Percentiles rank a stretch among this genome's conserved stretches.
Conservation (phyloP, 2,888 invertebrate genomes). For the Gastrophysa polygoni region DNA sequence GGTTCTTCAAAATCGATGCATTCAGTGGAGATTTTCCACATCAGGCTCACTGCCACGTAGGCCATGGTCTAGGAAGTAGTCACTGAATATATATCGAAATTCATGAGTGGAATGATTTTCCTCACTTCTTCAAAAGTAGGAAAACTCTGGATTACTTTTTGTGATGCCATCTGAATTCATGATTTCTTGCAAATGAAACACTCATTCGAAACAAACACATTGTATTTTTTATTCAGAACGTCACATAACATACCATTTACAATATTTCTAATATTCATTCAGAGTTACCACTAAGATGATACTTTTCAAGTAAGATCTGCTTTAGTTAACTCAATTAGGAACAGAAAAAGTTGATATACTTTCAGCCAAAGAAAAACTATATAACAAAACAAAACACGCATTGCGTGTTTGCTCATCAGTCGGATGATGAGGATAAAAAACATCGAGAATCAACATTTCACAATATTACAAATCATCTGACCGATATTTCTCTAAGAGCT, state of each 20-base stretch:
- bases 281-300: slow-evolving; percentile 43
- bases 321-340: slow-evolving; percentile 42
- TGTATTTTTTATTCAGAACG: slow-evolving; percentile 51
- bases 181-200: slow-evolving; percentile 12
- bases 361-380: slow-evolving; percentile 36
- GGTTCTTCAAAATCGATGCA: no score
- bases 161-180: no score
- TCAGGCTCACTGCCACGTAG: no score
- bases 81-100: no score
- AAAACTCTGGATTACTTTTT: no score
- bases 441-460: not conserved
- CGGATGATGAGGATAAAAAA: no score
- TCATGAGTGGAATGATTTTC: no score
- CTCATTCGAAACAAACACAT: slow-evolving; percentile 49
- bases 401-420: no score
- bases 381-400: slow-evolving; percentile 33
- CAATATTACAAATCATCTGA: not conserved
- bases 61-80: no score
- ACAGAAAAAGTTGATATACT: slow-evolving; percentile 30
- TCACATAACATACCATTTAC: slow-evolving; percentile 54
- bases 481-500: not conserved
- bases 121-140: no score
- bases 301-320: slow-evolving; percentile 38
- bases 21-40: no score
- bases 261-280: slow-evolving; percentile 43